Base-by-base conservation (phyloP, 2,797 vertebrate species). In the Kryptolebias ocellatus region DNA sequence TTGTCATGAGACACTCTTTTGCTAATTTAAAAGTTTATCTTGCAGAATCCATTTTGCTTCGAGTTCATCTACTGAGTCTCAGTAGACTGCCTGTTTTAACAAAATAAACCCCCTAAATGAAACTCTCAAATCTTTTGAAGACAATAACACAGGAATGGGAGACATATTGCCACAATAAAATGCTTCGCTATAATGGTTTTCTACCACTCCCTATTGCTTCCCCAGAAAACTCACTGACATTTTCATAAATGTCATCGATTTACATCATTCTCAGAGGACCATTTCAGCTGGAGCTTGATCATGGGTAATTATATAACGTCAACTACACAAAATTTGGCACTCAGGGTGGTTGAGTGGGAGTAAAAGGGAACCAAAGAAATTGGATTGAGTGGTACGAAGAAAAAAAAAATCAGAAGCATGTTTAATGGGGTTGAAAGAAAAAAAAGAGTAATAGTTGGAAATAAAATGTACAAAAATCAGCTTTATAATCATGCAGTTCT, bases 241-340 rank as follows among this genome's bases (percentile, higher is more conserved):
- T 91, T 90, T 87, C 76, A 54, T 84, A 92, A 93, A 91, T 92
- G 87, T 80, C 87, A 89, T 64, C 34, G 64, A 87, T 89, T 89
- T 87, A 80, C 74, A 73, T 88, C 83, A 72, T 83, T 87, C 88
- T 80, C 83, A 0, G 57, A 81, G 83, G 87, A 89, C 70, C 78
- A 69, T 83, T 87, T 88, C 60, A 77, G 67, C 66, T 63, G 64
- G 56, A 74, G 72, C 59, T 10, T 70, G 74, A 75, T 88, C 77
- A 72, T 71, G 78, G 80, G 74, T 84, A 88, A 91, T 89, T 85
- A 84, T 72, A 37, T 70, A 72, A 54, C 58, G 17, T 69, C 61
- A 70, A 58, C 63, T 53, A 50, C 52, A 53, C 60, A 68, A 67
- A 67, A 57, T 67, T 71, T 64, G 0, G 4, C 59, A 27, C 61